A percentile compares a stretch with the other conserved stretches of the same genome.
Conservation (phyloP, 2,797 vertebrate genomes). For the Echiichthys vipera region DNA sequence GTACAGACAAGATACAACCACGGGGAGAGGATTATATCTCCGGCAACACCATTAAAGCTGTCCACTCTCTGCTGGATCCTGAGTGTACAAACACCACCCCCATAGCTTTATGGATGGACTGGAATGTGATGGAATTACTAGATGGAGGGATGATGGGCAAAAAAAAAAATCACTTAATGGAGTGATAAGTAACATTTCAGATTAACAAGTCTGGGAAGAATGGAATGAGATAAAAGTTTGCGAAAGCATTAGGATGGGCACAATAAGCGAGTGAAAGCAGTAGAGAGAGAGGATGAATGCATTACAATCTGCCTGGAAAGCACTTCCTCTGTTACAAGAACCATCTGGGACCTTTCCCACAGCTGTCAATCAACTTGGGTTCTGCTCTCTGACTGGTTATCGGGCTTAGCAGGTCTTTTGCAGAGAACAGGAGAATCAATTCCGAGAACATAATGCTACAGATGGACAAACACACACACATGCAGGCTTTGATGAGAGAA, state of each 20-base stretch:
- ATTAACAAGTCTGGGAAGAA: conserved; percentile 28
- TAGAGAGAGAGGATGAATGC: neutral
- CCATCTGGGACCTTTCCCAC: conserved; percentile 44
- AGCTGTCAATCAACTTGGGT: conserved; percentile 51
- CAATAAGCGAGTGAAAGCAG: neutral
- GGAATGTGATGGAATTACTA: conserved; percentile 21
- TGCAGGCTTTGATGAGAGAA: conserved; percentile 33
- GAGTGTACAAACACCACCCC: conserved; percentile 30
- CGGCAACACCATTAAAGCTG: conserved; percentile 47
- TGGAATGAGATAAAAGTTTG: conserved; percentile 4
- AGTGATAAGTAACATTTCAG: conserved; percentile 5
- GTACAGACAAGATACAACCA: conserved; percentile 29
- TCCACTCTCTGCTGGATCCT: conserved; percentile 43
- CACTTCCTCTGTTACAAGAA: conserved; percentile 2
- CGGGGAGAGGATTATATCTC: conserved; percentile 47
- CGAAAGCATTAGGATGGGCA: neutral
- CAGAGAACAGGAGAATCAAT: conserved; percentile 31
- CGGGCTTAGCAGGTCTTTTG: conserved; percentile 51
- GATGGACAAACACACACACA: conserved; percentile 10
- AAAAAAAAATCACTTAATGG: neutral
- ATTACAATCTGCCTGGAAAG: conserved; percentile 12
- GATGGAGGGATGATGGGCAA: neutral
- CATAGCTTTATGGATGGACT: conserved; percentile 22
- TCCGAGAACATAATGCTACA: neutral
- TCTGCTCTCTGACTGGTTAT: conserved; percentile 35